Evolutionary conservation across 2,797 vertebrate genomes (phyloP), one percentile per base, ranked within the genome.

Genomic region (Oryzias sinensis): DNA sequence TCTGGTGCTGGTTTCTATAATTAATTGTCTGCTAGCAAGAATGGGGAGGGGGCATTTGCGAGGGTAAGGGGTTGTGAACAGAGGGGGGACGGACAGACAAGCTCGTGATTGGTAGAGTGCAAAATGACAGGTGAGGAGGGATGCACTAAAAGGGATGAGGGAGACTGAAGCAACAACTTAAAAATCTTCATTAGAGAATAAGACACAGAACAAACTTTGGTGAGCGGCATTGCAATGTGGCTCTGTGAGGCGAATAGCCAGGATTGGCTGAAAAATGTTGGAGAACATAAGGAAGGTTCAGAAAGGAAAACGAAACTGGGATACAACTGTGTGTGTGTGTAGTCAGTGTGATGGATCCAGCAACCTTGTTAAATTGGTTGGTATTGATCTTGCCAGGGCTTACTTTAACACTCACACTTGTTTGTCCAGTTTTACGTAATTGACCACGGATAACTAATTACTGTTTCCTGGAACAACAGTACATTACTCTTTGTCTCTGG

Each of bases 341-440:
- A 51, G 74, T 74, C 76, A 59, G 43, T 18, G 72, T 87, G 77
- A 77, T 68, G 72, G 82, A 90, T 90, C 82, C 80, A 54, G 70
- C 54, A 60, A 62, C 72, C 78, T 61, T 84, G 87, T 85, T 72
- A 70, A 86, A 80, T 88, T 87, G 77, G 76, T 65, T 73, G 14
- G 61, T 86, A 87, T 89, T 89, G 82, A 90, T 86, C 78, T 82
- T 67, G 69, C 80, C 65, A 49, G 57, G 72, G 73, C 83, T 87
- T 72, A 64, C 77, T 84, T 90, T 91, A 90, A 92, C 88, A 90
- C 88, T 83, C 80, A 73, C 77, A 82, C 82, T 90, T 88, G 89
- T 88, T 92, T 86, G 85, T 89, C 82, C 80, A 87, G 85, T 84
- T 90, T 91, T 81, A 89, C 83, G 85, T 90, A 91, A 92, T 92